Percentiles rank a stretch among this genome's conserved stretches.
Evolutionary conservation across 2,888 invertebrate species (phyloP).

Genomic region (Pteria penguin): DNA sequence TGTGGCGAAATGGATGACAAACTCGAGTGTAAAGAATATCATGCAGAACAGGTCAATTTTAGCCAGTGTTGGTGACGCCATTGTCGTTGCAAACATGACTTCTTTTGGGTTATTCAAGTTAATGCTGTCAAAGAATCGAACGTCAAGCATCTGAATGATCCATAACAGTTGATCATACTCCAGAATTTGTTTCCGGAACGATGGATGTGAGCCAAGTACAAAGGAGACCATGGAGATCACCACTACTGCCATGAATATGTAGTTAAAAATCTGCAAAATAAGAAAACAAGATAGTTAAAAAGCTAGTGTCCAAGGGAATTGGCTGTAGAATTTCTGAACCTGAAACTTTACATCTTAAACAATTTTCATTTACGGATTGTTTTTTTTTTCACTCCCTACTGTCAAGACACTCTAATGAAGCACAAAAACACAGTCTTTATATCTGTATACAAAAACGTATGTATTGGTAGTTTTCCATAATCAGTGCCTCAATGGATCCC

Average conservation of each 20-base stretch:
- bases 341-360: too few species aligned
- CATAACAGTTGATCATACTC: neutral
- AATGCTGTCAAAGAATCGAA: neutral
- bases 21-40: constrained; percentile 31
- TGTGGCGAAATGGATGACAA: constrained; percentile 19
- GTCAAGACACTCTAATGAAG: too few species aligned
- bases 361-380: too few species aligned
- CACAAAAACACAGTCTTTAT: too few species aligned
- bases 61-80: neutral
- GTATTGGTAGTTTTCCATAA: too few species aligned
- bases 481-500: too few species aligned
- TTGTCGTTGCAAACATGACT: constrained; percentile 25
- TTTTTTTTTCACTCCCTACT: too few species aligned
- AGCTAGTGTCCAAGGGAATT: too few species aligned
- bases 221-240: constrained; percentile 20
- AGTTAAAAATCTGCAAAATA: constrained; percentile 27
- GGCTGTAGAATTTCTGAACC: too few species aligned
- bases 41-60: constrained; percentile 18
- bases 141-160: neutral
- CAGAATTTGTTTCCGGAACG: constrained; percentile 1
- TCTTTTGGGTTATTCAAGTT: constrained; percentile 29
- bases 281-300: neutral
- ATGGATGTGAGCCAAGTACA: constrained; percentile 7
- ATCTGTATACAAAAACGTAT: too few species aligned
- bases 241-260: constrained; percentile 15